phyloP scores from a whole-genome alignment of 2,888 invertebrate genomes.

The Trachelus troglodyta region DNA sequence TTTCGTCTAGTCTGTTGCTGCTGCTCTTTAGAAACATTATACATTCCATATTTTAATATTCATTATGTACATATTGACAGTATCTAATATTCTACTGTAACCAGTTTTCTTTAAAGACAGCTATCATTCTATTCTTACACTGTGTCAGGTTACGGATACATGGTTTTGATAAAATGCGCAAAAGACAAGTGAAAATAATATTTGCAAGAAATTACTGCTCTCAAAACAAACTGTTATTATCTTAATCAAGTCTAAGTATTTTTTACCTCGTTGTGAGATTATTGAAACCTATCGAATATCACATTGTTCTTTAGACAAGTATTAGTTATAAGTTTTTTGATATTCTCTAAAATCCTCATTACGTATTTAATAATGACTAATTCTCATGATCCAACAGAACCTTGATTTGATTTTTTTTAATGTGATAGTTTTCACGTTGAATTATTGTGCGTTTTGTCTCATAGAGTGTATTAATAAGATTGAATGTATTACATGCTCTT shows the following conservation, averaged over 20 bases:
- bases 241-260: neutral
- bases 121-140: neutral
- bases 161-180: neutral
- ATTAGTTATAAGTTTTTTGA: neutral
- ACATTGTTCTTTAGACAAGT: neutral
- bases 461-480: conserved; percentile 21
- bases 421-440: neutral
- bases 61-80: conserved; percentile 14
- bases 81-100: neutral
- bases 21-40: conserved; percentile 3
- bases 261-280: neutral
- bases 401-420: neutral
- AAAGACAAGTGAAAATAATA: neutral
- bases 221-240: neutral
- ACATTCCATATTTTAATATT: conserved; percentile 21
- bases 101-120: neutral
- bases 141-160: neutral
- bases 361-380: conserved; percentile 25
- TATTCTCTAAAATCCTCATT: conserved; percentile 20
- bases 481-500: conserved; percentile 20
- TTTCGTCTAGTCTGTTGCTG: conserved; percentile 19
- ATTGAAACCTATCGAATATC: neutral
- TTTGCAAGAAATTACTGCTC: neutral
- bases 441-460: neutral
- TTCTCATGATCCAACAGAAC: neutral